phyloP scores from a whole-genome alignment of 2,888 invertebrate species.

The Drosophila anomalata region DNA sequence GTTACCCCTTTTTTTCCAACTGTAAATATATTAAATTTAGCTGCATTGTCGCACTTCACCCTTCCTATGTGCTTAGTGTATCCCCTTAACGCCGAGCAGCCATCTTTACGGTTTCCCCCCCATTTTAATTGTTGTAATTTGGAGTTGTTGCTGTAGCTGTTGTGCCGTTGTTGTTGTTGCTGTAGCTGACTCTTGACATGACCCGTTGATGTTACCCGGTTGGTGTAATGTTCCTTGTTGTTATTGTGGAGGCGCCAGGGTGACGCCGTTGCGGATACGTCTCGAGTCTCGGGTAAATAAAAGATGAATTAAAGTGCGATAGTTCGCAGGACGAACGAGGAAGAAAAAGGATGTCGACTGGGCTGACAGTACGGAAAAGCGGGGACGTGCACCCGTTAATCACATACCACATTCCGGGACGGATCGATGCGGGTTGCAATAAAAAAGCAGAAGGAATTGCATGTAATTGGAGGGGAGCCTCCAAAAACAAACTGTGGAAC shows the following conservation, averaged over 20 bases:
- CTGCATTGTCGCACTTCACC: constrained; percentile 50
- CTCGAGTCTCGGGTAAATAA: constrained; percentile 51
- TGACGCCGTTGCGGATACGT: constrained; percentile 55
- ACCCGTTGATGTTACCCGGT: constrained; percentile 38
- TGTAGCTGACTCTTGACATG: constrained; percentile 38
- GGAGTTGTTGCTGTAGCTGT: constrained; percentile 17
- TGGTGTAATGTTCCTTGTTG: constrained; percentile 34
- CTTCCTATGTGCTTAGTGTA: constrained; percentile 24
- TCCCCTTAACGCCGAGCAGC: constrained; percentile 25
- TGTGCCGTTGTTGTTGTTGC: constrained; percentile 5
- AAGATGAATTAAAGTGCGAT: constrained; percentile 63
- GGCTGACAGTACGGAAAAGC: constrained; percentile 2
- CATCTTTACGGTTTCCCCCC: constrained; percentile 31
- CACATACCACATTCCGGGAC: constrained; percentile 27
- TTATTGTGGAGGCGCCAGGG: constrained; percentile 57
- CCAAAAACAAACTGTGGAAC: constrained; percentile 22
- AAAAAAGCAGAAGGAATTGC: constrained; percentile 64
- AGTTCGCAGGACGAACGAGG: constrained; percentile 41
- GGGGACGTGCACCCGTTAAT: constrained; percentile 43
- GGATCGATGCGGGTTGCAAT: constrained; percentile 67
- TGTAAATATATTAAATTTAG: constrained; percentile 31
- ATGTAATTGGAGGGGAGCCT: constrained; percentile 66
- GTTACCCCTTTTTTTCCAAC: not conserved
- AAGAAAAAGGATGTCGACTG: constrained; percentile 9
- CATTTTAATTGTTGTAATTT: constrained; percentile 74